Percentiles rank a stretch among this genome's conserved stretches.
Evolutionary conservation across 92 coral and sea anemone genomes (phyloP).

Genomic region (Siderastrea siderea): DNA sequence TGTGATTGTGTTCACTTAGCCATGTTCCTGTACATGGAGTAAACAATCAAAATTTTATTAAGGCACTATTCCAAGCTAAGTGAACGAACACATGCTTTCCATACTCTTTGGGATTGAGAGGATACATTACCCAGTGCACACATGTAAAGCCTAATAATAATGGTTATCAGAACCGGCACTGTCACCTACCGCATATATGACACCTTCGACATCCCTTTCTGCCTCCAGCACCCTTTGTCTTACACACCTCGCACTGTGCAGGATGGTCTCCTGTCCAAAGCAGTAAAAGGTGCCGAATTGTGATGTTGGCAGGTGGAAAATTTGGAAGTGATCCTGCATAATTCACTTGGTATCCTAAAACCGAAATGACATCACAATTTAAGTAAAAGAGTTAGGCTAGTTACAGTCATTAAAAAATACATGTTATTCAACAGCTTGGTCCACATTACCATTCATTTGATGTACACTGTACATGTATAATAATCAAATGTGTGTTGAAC

Average conservation of each 20-base stretch:
- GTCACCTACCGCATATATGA: constrained; percentile 60
- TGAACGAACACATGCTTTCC: background rate
- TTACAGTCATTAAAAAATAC: too few relatives aligned
- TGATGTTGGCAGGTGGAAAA: constrained; percentile 41
- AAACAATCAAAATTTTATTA: background rate
- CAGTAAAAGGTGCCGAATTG: constrained; percentile 59
- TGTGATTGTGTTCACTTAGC: constrained; percentile 49
- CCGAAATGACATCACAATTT: background rate
- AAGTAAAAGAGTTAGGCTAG: background rate
- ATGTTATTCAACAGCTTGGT: too few relatives aligned
- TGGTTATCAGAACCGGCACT: background rate
- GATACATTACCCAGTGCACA: background rate
- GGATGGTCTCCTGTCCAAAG: constrained; percentile 85
- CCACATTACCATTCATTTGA: too few relatives aligned
- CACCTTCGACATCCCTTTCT: constrained; percentile 77
- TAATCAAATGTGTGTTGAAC: too few relatives aligned
- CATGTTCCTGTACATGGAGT: constrained; percentile 40
- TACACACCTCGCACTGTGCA: constrained; percentile 81
- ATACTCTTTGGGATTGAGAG: too few relatives aligned
- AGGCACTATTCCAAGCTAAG: background rate
- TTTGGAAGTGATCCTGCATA: constrained; percentile 53
- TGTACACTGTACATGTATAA: too few relatives aligned
- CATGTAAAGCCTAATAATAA: background rate
- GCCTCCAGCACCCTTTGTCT: constrained; percentile 80
- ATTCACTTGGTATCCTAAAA: constrained; percentile 62